These are phyloP conservation scores for Periophthalmus modestus DNA, from an alignment of 2,113 vertebrate genomes.

Conservation along the genomic window DNA sequence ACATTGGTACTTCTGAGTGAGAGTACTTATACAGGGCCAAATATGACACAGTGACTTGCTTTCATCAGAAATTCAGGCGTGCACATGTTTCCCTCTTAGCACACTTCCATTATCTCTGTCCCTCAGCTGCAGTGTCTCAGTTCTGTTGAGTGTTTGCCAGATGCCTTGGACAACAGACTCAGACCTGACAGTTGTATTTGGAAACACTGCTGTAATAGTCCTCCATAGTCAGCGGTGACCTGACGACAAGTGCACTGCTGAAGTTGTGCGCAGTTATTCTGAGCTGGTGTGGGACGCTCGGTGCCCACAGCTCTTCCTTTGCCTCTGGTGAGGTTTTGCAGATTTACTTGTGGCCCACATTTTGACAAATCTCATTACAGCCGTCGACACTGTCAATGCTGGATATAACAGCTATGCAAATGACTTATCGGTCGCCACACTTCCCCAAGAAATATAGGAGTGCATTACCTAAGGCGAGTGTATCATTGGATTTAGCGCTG, in stretches of 20 bases:
- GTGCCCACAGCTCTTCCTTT: conserved; percentile 34
- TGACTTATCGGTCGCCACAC: conserved; percentile 52
- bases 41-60: conserved; percentile 10
- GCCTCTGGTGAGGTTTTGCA: conserved; percentile 38
- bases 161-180: conserved; percentile 27
- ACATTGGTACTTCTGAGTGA: neutral
- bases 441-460: conserved; percentile 47
- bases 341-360: conserved; percentile 70
- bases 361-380: conserved; percentile 74
- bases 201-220: conserved; percentile 20
- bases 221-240: conserved; percentile 23
- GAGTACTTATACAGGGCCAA: neutral
- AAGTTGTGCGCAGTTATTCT: conserved; percentile 16
- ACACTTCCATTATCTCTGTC: conserved; percentile 31
- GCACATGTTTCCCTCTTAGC: conserved; percentile 14
- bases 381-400: conserved; percentile 63
- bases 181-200: conserved; percentile 49
- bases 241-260: conserved; percentile 6
- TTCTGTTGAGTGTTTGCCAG: conserved; percentile 43
- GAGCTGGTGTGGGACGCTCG: conserved; percentile 19
- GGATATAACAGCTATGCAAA: conserved; percentile 69
- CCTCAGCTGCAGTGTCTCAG: conserved; percentile 27
- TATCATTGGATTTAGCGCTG: conserved; percentile 32
- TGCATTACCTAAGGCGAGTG: conserved; percentile 43
- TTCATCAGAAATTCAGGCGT: conserved; percentile 9